Evolutionary conservation across 2,888 invertebrate genomes (phyloP), one percentile per base, ranked within the genome.

Genomic region (Cinara cedri): DNA sequence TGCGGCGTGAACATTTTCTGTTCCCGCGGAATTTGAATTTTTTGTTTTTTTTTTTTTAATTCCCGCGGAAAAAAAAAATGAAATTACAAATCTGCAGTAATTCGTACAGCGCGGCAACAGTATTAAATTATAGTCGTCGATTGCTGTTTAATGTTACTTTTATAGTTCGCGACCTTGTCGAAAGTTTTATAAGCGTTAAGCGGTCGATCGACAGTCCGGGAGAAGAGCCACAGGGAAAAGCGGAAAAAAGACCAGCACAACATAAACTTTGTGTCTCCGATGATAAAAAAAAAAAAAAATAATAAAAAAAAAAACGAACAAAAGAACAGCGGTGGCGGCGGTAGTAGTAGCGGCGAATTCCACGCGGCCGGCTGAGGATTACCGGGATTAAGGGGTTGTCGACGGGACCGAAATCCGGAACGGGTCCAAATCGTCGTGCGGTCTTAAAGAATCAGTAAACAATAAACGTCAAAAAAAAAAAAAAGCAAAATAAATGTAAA

Each of bases 381-480:
- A 54, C 13, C 14, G 24, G 9, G 16, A 55, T 55, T 55, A 24
- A n/a, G n/a, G n/a, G 55, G 21, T 19, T 16, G 16, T 55, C 54
- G 3, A 54, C 34, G 19, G 14, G 10, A 70, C 54, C 9, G 42
- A 54, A 70, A 70, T 70, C 42, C 3, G 14, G 13, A n/a, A 3
- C 34, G 10, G 13, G 19, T 70, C 54, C 14, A 21, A 70, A 70
- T 34, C 10, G 42, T n/a, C 51, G n/a, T 6, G 19, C 14, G 54
- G 42, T 54, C 14, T 70, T 54, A 44, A 11, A 57, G 42, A 55
- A 71, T 55, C n/a, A 24, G 71, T 71, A 55, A 57, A 55, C 55
- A 55, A 71, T 71, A 71, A 71, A 71, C 71, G 71, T 71, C 55
- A 44, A 42, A 71, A 71, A 71, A 71, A 55, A 19, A 51, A 14